Evolutionary conservation across 1,140 invertebrate genomes (phyloP), one percentile per base, ranked within the genome.

Genomic region (Monochamus saltuarius): DNA sequence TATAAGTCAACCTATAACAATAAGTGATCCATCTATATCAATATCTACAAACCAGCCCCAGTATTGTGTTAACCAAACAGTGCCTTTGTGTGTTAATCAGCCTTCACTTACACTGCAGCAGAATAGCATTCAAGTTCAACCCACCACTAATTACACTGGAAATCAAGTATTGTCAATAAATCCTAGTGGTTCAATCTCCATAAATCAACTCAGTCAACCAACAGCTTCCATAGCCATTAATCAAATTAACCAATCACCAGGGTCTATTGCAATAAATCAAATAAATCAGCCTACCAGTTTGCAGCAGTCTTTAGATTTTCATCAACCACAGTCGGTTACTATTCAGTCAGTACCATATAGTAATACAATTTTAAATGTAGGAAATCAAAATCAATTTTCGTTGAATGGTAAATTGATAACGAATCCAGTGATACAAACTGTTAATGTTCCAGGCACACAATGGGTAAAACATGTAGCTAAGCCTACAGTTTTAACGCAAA

Each of bases 281-380:
- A 53, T 64, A 57, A 61, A 52, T 58, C 65, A 56, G 43, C 65
- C 42, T 4, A 11, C 49, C 7, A 58, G 16, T 13, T 39, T 61
- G 16, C 59, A 62, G 45, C 61, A 57, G 29, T 60, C 61, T 1
- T 11, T 71, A 7, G 65, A 71, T 55, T 67, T 69, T 43, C 67
- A 68, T 55, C 61, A 71, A 64, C 52, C 65, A 34, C 64, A 64
- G 49, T 62, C 63, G n/a, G 66, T 72, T 29, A 69, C 70, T 50
- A 65, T 72, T 36, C 70, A 72, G 40, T 62, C 68, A n/a, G 50
- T 72, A 17, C 66, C 64, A 11, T 68, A 64, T 36, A 52, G 62
- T n/a, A 60, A 61, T 14, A 57, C 65, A 1, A 57, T 71, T 38
- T 53, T 71, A 19, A 71, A 71, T 45, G 61, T 71, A 16, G 17